phyloP scores from a whole-genome alignment of 2,888 invertebrate genomes.

The Dicyrtoma fusca region DNA sequence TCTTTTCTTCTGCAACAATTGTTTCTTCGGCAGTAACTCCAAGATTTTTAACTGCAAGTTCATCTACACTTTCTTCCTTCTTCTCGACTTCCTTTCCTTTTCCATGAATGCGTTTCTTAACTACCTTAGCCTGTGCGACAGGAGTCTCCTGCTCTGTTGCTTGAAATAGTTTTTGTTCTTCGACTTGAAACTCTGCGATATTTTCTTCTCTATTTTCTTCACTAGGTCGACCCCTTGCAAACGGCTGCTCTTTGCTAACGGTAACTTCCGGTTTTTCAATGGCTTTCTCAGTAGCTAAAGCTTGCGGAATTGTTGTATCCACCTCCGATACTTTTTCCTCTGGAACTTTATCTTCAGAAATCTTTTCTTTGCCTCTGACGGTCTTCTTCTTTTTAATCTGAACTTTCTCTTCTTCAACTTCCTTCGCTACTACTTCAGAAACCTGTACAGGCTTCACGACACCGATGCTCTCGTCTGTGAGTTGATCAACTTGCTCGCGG shows the following conservation, averaged over 20 bases:
- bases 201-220: constrained; percentile 28
- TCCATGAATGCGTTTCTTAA: constrained; percentile 17
- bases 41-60: background rate
- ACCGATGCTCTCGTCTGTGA: constrained; percentile 16
- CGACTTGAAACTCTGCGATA: constrained; percentile 14
- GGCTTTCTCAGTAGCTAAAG: constrained; percentile 16
- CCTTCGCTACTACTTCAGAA: background rate
- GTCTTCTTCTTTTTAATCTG: constrained; percentile 21
- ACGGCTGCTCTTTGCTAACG: background rate
- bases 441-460: background rate
- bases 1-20: constrained; percentile 14
- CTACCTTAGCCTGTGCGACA: background rate
- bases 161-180: background rate
- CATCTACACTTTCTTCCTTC: constrained; percentile 21
- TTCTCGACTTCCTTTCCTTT: constrained; percentile 29
- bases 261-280: background rate
- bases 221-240: constrained; percentile 26
- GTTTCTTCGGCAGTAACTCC: constrained; percentile 19
- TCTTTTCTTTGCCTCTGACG: constrained; percentile 33
- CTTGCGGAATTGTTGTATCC: background rate
- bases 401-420: constrained; percentile 12
- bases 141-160: constrained; percentile 33
- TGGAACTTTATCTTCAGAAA: constrained; percentile 24
- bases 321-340: constrained; percentile 26
- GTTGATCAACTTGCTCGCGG: background rate